These are phyloP conservation scores for Branchinecta lindahli DNA, from an alignment of 1,140 invertebrate species.

Conservation along the genomic window DNA sequence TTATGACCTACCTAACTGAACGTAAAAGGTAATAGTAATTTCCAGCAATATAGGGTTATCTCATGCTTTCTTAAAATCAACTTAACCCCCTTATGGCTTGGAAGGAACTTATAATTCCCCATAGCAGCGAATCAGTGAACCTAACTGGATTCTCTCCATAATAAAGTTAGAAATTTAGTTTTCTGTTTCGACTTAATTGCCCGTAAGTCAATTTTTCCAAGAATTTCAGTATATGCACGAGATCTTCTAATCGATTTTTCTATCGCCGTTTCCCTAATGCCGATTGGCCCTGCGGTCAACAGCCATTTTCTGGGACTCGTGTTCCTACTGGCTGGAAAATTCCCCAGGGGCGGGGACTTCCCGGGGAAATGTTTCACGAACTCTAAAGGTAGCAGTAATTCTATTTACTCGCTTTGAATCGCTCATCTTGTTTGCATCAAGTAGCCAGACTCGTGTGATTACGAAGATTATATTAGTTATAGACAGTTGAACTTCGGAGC, in stretches of 20 bases:
- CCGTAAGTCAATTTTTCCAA: slow-evolving; percentile 9
- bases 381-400: slow-evolving; percentile 11
- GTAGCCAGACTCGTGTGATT: slow-evolving; percentile 5
- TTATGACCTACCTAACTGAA: too few species aligned
- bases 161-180: not conserved
- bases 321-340: not conserved
- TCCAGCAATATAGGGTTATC: too few species aligned
- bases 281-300: not conserved
- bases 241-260: slow-evolving; percentile 6
- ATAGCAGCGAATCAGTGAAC: not conserved
- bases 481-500: not conserved
- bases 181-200: slow-evolving; percentile 10
- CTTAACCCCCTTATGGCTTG: too few species aligned
- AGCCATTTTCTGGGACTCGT: not conserved
- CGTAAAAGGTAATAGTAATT: too few species aligned
- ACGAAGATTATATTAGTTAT: slow-evolving; percentile 6
- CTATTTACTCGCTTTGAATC: slow-evolving; percentile 11
- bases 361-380: not conserved
- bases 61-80: too few species aligned
- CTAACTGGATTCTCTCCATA: not conserved
- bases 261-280: not conserved
- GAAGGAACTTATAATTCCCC: too few species aligned
- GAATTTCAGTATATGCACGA: slow-evolving; percentile 8
- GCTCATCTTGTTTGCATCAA: slow-evolving; percentile 10
- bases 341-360: not conserved